phyloP scores from a whole-genome alignment of 2,113 vertebrate species.

The Pitta sordida region DNA sequence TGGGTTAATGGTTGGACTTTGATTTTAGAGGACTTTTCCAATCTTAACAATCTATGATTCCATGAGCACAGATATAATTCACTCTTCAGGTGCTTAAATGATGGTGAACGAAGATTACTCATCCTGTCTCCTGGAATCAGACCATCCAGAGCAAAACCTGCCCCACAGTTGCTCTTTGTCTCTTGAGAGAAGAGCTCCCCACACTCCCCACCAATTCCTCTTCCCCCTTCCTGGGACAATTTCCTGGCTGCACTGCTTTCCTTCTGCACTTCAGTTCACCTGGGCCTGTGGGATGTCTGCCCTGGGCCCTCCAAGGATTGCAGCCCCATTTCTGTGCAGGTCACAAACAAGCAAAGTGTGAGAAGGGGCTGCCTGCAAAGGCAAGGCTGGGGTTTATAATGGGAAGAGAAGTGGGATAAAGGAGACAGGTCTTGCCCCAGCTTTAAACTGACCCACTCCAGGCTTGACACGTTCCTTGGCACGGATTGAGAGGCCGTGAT shows the following conservation, averaged over 20 bases:
- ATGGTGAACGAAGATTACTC: fast-evolving
- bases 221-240: neutral
- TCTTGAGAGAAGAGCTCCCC: neutral
- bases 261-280: neutral
- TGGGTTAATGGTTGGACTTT: neutral
- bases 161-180: neutral
- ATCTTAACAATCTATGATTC: neutral
- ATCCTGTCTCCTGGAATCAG: neutral
- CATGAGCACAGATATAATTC: neutral
- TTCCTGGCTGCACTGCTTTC: neutral
- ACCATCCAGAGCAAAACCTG: neutral
- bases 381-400: fast-evolving
- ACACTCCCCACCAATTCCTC: fast-evolving
- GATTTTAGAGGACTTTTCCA: neutral
- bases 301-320: too few relatives aligned
- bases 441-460: neutral
- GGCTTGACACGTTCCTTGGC: neutral
- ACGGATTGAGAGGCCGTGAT: neutral
- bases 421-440: neutral
- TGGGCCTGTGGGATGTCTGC: neutral
- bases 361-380: neutral
- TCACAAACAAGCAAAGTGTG: neutral
- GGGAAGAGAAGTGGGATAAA: neutral
- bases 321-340: neutral
- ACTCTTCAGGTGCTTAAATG: neutral